These are phyloP conservation scores for Vanessa atalanta DNA, from an alignment of 1,140 invertebrate genomes.

Conservation along the genomic window DNA sequence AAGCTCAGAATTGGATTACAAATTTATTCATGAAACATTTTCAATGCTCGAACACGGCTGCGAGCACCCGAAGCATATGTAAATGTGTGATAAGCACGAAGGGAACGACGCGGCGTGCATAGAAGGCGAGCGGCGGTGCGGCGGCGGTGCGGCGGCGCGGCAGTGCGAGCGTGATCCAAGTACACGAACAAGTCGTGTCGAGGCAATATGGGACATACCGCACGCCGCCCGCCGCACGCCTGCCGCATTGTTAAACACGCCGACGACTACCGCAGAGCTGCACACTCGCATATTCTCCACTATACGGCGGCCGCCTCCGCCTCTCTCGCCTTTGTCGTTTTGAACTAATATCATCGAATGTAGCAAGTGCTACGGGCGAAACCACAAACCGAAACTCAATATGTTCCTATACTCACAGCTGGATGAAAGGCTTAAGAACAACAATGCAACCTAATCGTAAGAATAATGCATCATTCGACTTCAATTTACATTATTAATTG, in stretches of 20 bases:
- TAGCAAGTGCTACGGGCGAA: conserved; percentile 29
- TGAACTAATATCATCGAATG: conserved; percentile 37
- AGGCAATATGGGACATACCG: conserved; percentile 41
- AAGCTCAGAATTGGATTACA: conserved; percentile 72
- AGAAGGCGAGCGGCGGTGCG: conserved; percentile 43
- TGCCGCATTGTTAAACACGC: conserved; percentile 67
- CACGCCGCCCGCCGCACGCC: conserved; percentile 42
- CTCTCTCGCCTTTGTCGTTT: conserved; percentile 25
- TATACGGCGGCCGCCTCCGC: conserved; percentile 13
- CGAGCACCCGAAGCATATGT: conserved; percentile 71
- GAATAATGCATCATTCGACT: no score
- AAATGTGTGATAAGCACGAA: conserved; percentile 75
- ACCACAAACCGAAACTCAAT: conserved; percentile 36
- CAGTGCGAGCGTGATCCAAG: conserved; percentile 43
- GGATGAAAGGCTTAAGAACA: background rate
- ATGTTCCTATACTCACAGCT: background rate
- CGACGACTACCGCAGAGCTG: conserved; percentile 42
- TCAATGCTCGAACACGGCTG: conserved; percentile 71
- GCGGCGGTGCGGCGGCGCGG: conserved; percentile 45
- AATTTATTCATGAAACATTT: conserved; percentile 79
- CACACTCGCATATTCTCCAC: conserved; percentile 35
- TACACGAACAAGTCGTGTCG: conserved; percentile 45
- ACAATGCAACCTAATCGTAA: no score
- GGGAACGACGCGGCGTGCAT: conserved; percentile 55
- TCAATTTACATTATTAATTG: no score